phyloP scores from a whole-genome alignment of 2,888 invertebrate genomes.

The Eutolmus rufibarbis region DNA sequence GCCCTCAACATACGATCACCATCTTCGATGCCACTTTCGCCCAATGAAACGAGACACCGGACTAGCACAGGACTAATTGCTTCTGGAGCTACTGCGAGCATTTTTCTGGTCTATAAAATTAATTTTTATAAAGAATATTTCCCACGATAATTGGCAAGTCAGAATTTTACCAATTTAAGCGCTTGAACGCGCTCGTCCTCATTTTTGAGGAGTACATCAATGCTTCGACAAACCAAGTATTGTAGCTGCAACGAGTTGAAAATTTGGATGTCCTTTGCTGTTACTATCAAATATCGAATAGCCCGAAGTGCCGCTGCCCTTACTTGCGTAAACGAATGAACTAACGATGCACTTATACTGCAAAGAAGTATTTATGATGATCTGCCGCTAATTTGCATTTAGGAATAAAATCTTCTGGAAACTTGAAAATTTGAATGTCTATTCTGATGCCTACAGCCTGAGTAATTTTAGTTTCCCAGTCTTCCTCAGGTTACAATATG shows the following conservation, averaged over 20 bases:
- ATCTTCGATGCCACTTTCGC: conserved; percentile 75
- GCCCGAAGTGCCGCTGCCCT: conserved; percentile 88
- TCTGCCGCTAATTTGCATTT: not conserved
- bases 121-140: not conserved
- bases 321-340: conserved; percentile 88
- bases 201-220: conserved; percentile 88
- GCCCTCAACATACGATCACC: conserved; percentile 84
- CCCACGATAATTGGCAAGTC: not conserved
- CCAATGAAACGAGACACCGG: conserved; percentile 82
- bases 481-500: not conserved
- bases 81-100: conserved; percentile 71
- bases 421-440: not conserved
- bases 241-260: conserved; percentile 85
- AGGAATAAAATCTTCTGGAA: not conserved
- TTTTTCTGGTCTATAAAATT: conserved; percentile 63
- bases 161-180: conserved; percentile 73
- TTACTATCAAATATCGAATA: conserved; percentile 81
- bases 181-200: conserved; percentile 94
- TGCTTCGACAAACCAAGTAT: conserved; percentile 81
- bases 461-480: not conserved
- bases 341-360: conserved; percentile 84
- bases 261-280: conserved; percentile 77
- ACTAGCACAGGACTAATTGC: conserved; percentile 78
- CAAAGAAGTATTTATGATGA: conserved; percentile 51
- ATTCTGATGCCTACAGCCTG: not conserved